phyloP scores from a whole-genome alignment of 2,113 vertebrate species.

The Genyomyrus donnyi region DNA sequence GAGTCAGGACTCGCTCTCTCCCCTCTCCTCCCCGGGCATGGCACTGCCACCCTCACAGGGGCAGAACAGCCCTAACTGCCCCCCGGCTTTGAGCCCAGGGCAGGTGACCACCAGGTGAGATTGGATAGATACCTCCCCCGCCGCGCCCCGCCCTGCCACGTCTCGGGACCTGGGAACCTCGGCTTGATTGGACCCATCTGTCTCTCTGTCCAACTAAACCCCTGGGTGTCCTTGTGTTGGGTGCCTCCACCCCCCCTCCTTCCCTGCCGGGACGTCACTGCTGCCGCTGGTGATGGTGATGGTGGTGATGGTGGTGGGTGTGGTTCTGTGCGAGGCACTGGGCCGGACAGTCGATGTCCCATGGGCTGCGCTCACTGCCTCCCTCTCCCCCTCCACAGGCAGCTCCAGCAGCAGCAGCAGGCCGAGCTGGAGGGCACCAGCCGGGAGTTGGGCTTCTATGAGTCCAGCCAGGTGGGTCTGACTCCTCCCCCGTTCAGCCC shows the following conservation, averaged over 20 bases:
- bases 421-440: slow-evolving; percentile 74
- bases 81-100: slow-evolving; percentile 73
- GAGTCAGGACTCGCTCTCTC: slow-evolving; percentile 76
- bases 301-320: neutral
- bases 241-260: neutral
- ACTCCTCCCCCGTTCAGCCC: neutral
- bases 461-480: slow-evolving; percentile 46
- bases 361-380: neutral
- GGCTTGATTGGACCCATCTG: slow-evolving; percentile 37
- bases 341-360: neutral
- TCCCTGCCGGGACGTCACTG: neutral
- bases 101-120: slow-evolving; percentile 79
- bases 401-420: slow-evolving; percentile 66
- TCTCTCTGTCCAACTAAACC: slow-evolving; percentile 10
- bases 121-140: slow-evolving; percentile 21
- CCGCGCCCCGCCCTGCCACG: neutral
- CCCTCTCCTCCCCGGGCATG: slow-evolving; percentile 69
- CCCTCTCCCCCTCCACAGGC: slow-evolving; percentile 37
- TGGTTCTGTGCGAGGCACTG: neutral
- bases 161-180: slow-evolving; percentile 37
- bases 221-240: slow-evolving; percentile 23
- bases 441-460: slow-evolving; percentile 71
- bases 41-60: slow-evolving; percentile 73
- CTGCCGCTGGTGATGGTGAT: neutral
- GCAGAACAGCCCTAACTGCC: slow-evolving; percentile 63